Evolutionary conservation across 1,140 invertebrate species (phyloP).

Genomic region (Nebria ingens): DNA sequence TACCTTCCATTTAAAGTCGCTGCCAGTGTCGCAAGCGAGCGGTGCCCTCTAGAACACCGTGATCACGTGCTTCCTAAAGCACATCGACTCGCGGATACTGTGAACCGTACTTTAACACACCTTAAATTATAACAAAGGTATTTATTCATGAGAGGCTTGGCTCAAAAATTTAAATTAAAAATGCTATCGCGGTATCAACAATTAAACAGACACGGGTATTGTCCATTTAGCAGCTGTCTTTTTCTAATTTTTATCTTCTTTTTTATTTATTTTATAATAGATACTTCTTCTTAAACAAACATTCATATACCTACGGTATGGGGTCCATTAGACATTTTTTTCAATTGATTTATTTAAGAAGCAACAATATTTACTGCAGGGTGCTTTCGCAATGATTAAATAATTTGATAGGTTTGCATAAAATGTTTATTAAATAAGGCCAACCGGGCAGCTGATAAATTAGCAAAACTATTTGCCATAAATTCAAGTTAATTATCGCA

Average conservation of each 20-base stretch:
- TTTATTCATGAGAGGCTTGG: constrained; percentile 16
- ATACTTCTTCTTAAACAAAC: not conserved
- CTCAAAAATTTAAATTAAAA: constrained; percentile 10
- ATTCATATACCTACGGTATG: not conserved
- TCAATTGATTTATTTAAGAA: too few species aligned
- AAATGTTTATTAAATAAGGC: not conserved
- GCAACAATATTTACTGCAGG: too few species aligned
- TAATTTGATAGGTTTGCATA: not conserved
- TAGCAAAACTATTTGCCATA: not conserved
- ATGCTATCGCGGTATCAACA: constrained; percentile 7
- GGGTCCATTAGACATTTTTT: not conserved
- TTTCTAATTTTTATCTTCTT: not conserved
- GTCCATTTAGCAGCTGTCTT: not conserved
- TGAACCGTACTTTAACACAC: constrained; percentile 10
- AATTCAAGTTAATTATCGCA: not conserved
- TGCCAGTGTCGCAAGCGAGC: not conserved
- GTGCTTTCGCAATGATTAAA: not conserved
- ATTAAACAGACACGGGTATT: constrained; percentile 1
- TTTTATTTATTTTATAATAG: too few species aligned
- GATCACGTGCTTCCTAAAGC: too few species aligned
- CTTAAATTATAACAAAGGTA: constrained; percentile 17
- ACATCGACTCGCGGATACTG: too few species aligned
- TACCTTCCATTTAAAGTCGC: not conserved
- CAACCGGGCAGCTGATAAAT: not conserved
- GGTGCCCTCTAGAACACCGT: not conserved